A percentile compares a stretch with the other conserved stretches of the same genome.
phyloP scores from a whole-genome alignment of 2,797 vertebrate species.

The Sebastes taczanowskii region DNA sequence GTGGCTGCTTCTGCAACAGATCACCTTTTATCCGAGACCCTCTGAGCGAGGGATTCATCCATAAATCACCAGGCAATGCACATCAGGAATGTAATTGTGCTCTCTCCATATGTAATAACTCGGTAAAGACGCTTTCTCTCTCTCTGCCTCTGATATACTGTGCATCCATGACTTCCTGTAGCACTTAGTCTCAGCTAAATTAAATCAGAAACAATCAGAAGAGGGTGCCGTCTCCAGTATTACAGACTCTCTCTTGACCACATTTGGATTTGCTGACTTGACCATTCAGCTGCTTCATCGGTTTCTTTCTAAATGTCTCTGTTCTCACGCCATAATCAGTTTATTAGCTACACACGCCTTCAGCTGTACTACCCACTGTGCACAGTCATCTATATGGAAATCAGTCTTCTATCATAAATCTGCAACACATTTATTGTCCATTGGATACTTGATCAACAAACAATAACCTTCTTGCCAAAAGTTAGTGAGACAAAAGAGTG shows the following conservation, averaged over 20 bases:
- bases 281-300: slow-evolving; percentile 15
- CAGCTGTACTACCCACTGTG: slow-evolving; percentile 9
- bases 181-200: slow-evolving; percentile 66
- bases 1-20: slow-evolving; percentile 50
- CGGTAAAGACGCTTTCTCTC: slow-evolving; percentile 50
- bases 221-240: slow-evolving; percentile 18
- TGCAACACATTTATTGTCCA: slow-evolving; percentile 21
- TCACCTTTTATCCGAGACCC: slow-evolving; percentile 70
- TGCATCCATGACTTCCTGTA: slow-evolving; percentile 54
- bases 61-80: slow-evolving; percentile 69
- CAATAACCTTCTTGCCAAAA: slow-evolving; percentile 13
- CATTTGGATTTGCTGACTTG: slow-evolving; percentile 57
- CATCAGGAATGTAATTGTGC: slow-evolving; percentile 71
- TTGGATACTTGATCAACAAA: slow-evolving; percentile 10
- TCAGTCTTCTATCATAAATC: slow-evolving; percentile 39
- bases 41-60: slow-evolving; percentile 57
- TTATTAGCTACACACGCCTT: slow-evolving; percentile 24
- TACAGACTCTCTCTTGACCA: slow-evolving; percentile 34
- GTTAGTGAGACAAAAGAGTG: neutral
- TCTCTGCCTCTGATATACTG: slow-evolving; percentile 60
- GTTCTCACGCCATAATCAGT: slow-evolving; percentile 42
- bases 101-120: slow-evolving; percentile 61
- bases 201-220: slow-evolving; percentile 55
- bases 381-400: slow-evolving; percentile 76
- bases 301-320: slow-evolving; percentile 23